Percentiles rank a stretch among this genome's conserved stretches.
These are phyloP conservation scores for Apis cerana DNA, from an alignment of 1,140 invertebrate genomes.

Conservation along the genomic window DNA sequence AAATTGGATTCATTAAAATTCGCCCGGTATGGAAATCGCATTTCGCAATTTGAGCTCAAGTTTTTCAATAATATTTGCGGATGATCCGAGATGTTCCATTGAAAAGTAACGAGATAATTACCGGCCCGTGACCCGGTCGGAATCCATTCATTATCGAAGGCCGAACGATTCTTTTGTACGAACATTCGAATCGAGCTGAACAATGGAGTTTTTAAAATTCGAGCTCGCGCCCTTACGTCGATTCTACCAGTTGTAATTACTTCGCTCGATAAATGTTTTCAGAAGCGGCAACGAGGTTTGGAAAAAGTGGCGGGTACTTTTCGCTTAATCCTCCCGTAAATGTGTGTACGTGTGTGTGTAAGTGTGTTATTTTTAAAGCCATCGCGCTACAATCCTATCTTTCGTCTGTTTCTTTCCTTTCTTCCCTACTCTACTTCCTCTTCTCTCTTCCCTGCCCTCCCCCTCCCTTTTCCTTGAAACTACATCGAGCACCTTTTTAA, in stretches of 20 bases:
- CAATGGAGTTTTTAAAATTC: conserved; percentile 43
- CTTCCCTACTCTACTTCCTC: background rate
- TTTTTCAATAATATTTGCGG: background rate
- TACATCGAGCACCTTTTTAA: conserved; percentile 57
- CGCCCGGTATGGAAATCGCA: background rate
- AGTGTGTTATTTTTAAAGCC: conserved; percentile 23
- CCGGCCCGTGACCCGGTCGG: background rate
- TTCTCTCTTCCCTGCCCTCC: background rate
- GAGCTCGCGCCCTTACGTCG: background rate
- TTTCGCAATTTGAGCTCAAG: background rate
- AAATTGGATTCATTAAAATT: background rate
- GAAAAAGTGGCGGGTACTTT: conserved; percentile 17
- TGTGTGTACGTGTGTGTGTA: background rate
- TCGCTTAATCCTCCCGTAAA: conserved; percentile 19
- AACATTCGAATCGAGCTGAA: conserved; percentile 7
- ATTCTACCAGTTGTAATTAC: conserved; percentile 41
- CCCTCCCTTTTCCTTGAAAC: background rate
- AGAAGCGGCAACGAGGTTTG: conserved; percentile 27
- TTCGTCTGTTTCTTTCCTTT: background rate
- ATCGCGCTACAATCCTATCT: conserved; percentile 14
- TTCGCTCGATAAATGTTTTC: conserved; percentile 55
- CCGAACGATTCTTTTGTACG: conserved; percentile 36
- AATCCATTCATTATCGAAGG: conserved; percentile 29
- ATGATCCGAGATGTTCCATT: conserved; percentile 7
- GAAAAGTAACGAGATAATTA: conserved; percentile 42